phyloP scores from a whole-genome alignment of 2,888 invertebrate species.

The Leptopterna dolabrata region DNA sequence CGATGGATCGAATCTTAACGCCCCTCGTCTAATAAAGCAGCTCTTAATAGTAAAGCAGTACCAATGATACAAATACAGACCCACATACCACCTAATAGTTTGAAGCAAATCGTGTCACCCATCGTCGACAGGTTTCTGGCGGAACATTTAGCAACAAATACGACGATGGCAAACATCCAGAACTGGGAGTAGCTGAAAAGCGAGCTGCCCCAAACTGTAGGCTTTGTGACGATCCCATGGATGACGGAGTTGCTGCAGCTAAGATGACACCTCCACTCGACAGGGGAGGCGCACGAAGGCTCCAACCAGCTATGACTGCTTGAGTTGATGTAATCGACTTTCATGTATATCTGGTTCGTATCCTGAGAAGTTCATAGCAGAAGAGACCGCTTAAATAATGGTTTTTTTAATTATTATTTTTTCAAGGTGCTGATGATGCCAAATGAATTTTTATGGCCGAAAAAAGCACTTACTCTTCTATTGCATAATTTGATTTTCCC shows the following conservation, averaged over 20 bases:
- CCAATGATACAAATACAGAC: too few species aligned
- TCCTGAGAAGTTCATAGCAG: constrained; percentile 12
- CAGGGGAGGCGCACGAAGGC: background rate
- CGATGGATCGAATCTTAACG: too few species aligned
- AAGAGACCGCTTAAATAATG: too few species aligned
- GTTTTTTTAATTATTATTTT: too few species aligned
- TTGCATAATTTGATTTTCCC: too few species aligned
- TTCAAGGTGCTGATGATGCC: too few species aligned
- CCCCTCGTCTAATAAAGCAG: too few species aligned
- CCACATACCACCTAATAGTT: constrained; percentile 75
- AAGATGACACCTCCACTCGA: constrained; percentile 66
- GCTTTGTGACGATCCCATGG: constrained; percentile 67
- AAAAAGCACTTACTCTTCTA: too few species aligned
- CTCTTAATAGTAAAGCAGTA: too few species aligned
- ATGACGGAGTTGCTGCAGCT: constrained; percentile 68
- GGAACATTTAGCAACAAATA: constrained; percentile 1
- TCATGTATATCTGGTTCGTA: constrained; percentile 24
- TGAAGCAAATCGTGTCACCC: constrained; percentile 90
- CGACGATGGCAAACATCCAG: constrained; percentile 77
- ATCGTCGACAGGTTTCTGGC: constrained; percentile 70
- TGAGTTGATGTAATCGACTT: constrained; percentile 31
- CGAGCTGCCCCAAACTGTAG: constrained; percentile 65
- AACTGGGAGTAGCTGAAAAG: constrained; percentile 71
- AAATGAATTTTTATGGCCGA: background rate
- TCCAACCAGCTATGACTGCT: constrained; percentile 19